phyloP scores from a whole-genome alignment of 53 echinoderm and acorn worm species.

The Henricia sp. region DNA sequence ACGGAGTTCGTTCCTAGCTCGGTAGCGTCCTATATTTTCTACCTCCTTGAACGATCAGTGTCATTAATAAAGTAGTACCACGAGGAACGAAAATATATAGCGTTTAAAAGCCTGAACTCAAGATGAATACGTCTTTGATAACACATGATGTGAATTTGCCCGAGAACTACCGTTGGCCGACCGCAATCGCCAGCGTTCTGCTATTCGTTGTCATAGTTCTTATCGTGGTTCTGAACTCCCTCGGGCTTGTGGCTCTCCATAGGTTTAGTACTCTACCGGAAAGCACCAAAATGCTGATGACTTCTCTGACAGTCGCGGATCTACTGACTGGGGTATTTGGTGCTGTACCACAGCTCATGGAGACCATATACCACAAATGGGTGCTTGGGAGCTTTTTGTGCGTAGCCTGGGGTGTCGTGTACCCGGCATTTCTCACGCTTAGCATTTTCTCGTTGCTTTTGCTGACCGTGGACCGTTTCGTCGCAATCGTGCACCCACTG shows the following conservation, averaged over 20 bases:
- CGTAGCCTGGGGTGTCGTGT: background rate
- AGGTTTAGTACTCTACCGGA: slow-evolving; percentile 23
- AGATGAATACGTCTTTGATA: no score
- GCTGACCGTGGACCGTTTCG: slow-evolving; percentile 29
- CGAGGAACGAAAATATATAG: no score
- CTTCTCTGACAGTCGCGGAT: slow-evolving; percentile 37
- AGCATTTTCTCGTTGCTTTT: slow-evolving; percentile 24
- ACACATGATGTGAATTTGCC: no score
- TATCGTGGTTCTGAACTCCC: slow-evolving; percentile 5
- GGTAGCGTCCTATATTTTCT: no score
- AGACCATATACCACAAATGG: background rate
- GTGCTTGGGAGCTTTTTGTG: slow-evolving; percentile 22
- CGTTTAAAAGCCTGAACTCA: no score
- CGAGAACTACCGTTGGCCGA: background rate
- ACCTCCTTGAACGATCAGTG: no score
- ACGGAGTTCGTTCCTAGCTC: no score
- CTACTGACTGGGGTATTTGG: slow-evolving; percentile 26
- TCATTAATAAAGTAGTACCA: no score
- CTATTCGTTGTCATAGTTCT: background rate
- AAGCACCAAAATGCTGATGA: slow-evolving; percentile 51
- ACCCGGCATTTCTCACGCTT: background rate
- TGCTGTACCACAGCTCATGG: background rate
- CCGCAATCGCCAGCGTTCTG: background rate
- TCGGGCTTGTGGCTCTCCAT: slow-evolving; percentile 5
- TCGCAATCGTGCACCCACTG: slow-evolving; percentile 34